Evolutionary conservation across 2,113 vertebrate genomes (phyloP).

Genomic region (Onychorhynchus coronatus): DNA sequence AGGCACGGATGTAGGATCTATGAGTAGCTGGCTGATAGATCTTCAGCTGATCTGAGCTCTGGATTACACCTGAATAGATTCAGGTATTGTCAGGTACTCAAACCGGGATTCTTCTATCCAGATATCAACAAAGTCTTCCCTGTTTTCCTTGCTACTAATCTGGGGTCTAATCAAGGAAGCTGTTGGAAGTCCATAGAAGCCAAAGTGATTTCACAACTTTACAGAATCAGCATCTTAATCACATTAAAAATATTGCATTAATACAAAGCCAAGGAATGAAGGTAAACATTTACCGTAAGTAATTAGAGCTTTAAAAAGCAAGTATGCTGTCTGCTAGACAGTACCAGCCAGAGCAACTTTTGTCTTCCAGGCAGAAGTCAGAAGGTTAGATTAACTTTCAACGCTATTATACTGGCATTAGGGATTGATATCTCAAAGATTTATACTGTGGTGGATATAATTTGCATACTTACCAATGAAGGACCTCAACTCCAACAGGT

Average conservation of each 20-base stretch:
- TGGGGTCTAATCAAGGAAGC: background rate
- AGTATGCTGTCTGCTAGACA: background rate
- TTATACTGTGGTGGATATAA: rapidly evolving
- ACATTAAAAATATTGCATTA: background rate
- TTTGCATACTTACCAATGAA: background rate
- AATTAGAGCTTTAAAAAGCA: background rate
- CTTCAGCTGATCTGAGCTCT: background rate
- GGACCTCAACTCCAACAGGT: background rate
- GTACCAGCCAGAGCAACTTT: background rate
- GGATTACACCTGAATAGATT: background rate
- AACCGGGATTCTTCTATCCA: background rate
- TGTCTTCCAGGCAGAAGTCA: background rate
- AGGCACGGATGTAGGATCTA: background rate
- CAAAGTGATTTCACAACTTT: background rate
- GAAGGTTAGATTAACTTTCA: background rate
- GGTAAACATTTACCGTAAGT: background rate
- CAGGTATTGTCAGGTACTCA: background rate
- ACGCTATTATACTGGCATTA: background rate
- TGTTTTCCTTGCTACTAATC: background rate
- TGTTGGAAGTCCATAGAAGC: background rate
- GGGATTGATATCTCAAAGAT: background rate
- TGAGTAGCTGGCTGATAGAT: background rate
- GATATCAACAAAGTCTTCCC: rapidly evolving
- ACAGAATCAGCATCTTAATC: background rate
- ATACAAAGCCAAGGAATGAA: background rate